Base-by-base conservation (phyloP, 2,797 vertebrate species). In the Saguinus oedipus region DNA sequence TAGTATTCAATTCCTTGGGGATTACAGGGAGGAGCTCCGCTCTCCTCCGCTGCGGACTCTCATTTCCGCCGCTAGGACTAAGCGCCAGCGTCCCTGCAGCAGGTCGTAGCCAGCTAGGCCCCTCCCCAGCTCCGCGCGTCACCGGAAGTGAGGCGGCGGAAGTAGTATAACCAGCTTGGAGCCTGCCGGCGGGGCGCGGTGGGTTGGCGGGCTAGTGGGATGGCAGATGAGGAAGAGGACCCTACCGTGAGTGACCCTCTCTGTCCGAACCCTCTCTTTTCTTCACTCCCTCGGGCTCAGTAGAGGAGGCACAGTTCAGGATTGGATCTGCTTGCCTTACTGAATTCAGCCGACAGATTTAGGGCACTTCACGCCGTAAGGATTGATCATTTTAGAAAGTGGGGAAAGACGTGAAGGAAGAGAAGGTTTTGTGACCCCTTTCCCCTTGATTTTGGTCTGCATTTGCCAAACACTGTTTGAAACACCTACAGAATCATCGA, bases 141-240 rank as follows among this genome's bases (percentile, higher is more conserved):
- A 50, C 96, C 84, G 97, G 98, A 98, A 97, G 90, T 96, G 94
- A 90, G 80, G 10, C 19, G 0, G 4, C 3, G 95, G 95, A 97
- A 88, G 68, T 72, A 48, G 68, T 75, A 20, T 86, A 36, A 13
- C 0, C 20, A 0, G 19, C 22, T 9, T 0, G 1, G 2, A 0
- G 42, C 0, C 0, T 1, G 15, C 7, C 0, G 39, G 87, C 1
- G 2, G 6, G 7, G 0, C 0, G 0, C 0, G 0, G 42, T 0
- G 0, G 22, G 44, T 20, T 48, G 26, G 39, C 4, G 1, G 14
- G 0, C 2, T 7, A 1, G 1, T 0, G 78, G 57, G 13, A 99
- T 99, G 99, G 99, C 98, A 0, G 99, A 99, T 8, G 99, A 99
- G 4, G 99, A 99, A 53, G 99, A 99, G 90, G 99, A 99, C 0